These are phyloP conservation scores for Nomada goodeniana DNA, from an alignment of 2,888 invertebrate species.

Conservation along the genomic window DNA sequence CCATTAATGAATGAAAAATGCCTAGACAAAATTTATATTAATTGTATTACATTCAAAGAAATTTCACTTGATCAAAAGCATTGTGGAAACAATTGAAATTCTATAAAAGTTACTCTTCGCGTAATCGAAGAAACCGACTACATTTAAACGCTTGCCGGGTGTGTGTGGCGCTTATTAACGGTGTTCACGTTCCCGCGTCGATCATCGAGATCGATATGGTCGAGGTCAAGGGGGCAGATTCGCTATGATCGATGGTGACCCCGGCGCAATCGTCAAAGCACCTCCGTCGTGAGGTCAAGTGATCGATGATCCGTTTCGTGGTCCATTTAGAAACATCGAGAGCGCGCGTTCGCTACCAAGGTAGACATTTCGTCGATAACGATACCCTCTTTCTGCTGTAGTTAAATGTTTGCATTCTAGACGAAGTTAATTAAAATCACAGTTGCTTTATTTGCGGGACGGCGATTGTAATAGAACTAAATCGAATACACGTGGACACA, in stretches of 20 bases:
- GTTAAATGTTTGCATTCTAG: no score
- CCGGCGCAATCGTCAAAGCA: conserved; percentile 47
- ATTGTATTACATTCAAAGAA: no score
- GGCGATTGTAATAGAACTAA: no score
- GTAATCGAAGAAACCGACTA: not conserved
- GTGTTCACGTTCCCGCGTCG: conserved; percentile 49
- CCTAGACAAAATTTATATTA: no score
- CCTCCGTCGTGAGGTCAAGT: conserved; percentile 1
- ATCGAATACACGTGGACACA: no score
- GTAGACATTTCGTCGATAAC: not conserved
- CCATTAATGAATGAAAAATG: not conserved
- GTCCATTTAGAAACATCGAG: conserved; percentile 21
- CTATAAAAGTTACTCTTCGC: no score
- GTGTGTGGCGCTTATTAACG: conserved; percentile 51
- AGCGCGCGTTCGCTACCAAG: conserved; percentile 2
- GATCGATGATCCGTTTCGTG: conserved; percentile 52
- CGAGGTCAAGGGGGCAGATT: conserved; percentile 46
- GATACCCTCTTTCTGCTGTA: not conserved
- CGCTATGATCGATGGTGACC: conserved; percentile 57
- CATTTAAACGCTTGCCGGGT: conserved; percentile 14
- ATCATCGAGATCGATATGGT: conserved; percentile 54
- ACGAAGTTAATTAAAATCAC: no score
- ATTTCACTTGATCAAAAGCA: no score
- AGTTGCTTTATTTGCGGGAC: no score
- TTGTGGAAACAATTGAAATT: no score